Conservation (phyloP, 2,113 vertebrate genomes). For the Patagioenas fasciata region DNA sequence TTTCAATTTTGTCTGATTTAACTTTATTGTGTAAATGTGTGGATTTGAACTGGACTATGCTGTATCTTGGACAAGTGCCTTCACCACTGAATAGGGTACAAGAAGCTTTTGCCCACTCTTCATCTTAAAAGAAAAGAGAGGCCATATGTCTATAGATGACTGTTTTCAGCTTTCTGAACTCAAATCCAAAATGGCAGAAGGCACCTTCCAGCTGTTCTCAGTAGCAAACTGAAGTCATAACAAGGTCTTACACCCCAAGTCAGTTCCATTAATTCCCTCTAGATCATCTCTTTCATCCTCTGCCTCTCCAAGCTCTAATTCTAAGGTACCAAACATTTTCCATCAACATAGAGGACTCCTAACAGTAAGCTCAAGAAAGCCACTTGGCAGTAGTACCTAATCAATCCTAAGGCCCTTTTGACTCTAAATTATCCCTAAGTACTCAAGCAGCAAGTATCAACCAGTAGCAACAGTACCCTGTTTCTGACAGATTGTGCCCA, state of each 20-base stretch:
- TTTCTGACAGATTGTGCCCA: background rate
- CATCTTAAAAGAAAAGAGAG: background rate
- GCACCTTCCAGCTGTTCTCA: background rate
- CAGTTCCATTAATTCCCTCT: background rate
- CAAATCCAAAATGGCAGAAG: rapidly evolving
- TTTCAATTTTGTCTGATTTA: background rate
- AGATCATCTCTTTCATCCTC: background rate
- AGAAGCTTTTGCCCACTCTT: background rate
- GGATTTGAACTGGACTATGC: background rate
- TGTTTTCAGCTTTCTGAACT: background rate
- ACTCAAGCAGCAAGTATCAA: background rate
- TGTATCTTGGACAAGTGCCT: background rate
- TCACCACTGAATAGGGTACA: background rate
- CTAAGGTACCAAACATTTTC: background rate
- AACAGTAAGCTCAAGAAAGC: background rate
- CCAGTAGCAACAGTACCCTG: background rate
- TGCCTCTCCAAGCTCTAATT: background rate
- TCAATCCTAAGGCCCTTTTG: background rate
- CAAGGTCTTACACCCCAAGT: rapidly evolving
- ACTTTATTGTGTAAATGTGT: background rate
- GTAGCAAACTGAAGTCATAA: background rate
- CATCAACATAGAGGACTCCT: background rate
- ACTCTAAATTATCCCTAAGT: background rate
- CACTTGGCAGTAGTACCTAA: background rate
- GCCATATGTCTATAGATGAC: background rate